Evolutionary conservation across 2,113 vertebrate genomes (phyloP).

Genomic region (Phaethornis superciliosus): DNA sequence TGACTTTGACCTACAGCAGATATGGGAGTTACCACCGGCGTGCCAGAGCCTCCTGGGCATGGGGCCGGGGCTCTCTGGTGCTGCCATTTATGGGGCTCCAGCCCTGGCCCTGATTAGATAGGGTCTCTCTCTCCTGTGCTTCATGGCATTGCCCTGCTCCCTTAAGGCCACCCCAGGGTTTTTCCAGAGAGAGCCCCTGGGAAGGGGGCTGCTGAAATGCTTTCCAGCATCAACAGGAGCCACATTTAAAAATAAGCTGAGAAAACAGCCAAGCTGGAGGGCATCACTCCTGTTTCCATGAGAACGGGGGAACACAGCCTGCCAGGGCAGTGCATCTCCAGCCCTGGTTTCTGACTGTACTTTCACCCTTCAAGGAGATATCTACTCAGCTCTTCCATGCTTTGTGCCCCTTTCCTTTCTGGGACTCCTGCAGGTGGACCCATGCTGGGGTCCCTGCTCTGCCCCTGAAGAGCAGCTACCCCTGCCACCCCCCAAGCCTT

Average conservation of each 20-base stretch:
- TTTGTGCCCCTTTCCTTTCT: background rate
- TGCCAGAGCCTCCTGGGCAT: fast-evolving
- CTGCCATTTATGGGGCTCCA: slow-evolving; percentile 19
- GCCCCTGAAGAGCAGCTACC: background rate
- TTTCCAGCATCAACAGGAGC: background rate
- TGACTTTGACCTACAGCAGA: slow-evolving; percentile 12
- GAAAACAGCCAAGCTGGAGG: background rate
- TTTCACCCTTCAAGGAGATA: background rate
- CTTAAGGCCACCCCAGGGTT: background rate
- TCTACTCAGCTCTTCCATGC: background rate
- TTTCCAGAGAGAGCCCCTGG: fast-evolving
- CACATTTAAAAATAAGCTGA: background rate
- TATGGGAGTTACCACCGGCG: fast-evolving
- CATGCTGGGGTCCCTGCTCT: background rate
- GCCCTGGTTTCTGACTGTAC: fast-evolving
- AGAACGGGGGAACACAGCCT: background rate
- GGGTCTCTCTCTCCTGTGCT: background rate
- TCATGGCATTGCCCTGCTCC: fast-evolving
- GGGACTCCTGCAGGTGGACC: background rate
- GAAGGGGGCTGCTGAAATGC: background rate
- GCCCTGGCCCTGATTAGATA: background rate
- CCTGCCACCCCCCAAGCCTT: background rate
- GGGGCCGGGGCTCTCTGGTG: fast-evolving
- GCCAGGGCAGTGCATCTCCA: background rate
- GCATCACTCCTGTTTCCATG: slow-evolving; percentile 5